These are phyloP conservation scores for Drosophila lacertosa DNA, from an alignment of 1,140 invertebrate species.

Conservation along the genomic window DNA sequence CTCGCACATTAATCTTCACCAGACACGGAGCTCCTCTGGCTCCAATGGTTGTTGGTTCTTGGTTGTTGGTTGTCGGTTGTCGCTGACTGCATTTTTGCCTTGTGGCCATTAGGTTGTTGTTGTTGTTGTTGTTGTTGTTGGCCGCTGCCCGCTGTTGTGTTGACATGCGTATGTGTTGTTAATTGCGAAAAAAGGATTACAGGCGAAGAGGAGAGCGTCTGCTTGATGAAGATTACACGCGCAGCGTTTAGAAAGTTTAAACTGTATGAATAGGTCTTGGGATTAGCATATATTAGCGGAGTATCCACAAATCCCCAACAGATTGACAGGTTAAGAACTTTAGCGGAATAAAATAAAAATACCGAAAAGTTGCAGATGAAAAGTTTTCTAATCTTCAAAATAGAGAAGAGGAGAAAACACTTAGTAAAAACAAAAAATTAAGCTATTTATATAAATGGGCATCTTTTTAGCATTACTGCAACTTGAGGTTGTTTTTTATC, in stretches of 20 bases:
- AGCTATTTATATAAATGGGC: no score
- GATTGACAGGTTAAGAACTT: conserved; percentile 6
- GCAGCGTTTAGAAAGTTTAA: conserved; percentile 74
- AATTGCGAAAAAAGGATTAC: conserved; percentile 81
- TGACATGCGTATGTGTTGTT: conserved; percentile 82
- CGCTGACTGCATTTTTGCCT: conserved; percentile 29
- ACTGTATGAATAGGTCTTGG: conserved; percentile 62
- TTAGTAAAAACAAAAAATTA: no score
- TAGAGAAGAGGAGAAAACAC: no score
- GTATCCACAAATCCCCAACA: conserved; percentile 1
- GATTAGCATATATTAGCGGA: conserved; percentile 51
- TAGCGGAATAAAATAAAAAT: background rate
- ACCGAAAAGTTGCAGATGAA: no score
- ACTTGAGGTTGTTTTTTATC: no score
- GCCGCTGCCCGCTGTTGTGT: conserved; percentile 60
- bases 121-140: conserved; percentile 22
- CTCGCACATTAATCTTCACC: conserved; percentile 78
- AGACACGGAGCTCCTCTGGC: conserved; percentile 51
- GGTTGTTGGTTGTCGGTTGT: conserved; percentile 13
- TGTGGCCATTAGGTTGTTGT: conserved; percentile 29
- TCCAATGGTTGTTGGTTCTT: conserved; percentile 23
- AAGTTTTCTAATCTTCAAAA: no score
- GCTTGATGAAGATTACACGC: conserved; percentile 61
- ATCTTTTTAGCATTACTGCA: no score
- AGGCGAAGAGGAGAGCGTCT: no score